Base-by-base conservation (phyloP, 2,113 vertebrate species). In the Phylloscopus trochilus region DNA sequence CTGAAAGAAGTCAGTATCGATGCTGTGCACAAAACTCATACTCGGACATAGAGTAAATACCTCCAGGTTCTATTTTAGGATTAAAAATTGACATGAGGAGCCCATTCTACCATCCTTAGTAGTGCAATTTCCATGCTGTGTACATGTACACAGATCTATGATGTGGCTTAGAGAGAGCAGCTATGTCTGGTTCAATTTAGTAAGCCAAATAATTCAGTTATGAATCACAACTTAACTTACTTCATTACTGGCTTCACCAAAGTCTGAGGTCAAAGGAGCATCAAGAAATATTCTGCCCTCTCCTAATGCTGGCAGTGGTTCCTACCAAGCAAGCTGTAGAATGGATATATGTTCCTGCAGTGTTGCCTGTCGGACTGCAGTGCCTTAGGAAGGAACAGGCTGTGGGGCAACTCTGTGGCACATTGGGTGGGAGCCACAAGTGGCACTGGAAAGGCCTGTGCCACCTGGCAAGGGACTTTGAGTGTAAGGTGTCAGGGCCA, bases 341-440 rank as follows among this genome's bases (percentile, higher is more conserved):
- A 56, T 35, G 18, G 5, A 12, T 59, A 2, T 13, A 10, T 24
- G 11, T 47, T 83, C n/a, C 39, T 24, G 26, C 18, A 67, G 22
- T 30, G 35, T 15, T 89, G 39, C 37, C 35, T 58, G 8, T n/a
- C 26, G 33, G 66, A 44, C 52, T 63, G 22, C 6, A 22, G 33
- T 59, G 35, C 30, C 59, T 84, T 22, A 43, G 52, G 23, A 77
- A 21, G 17, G 13, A 31, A 58, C 15, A 27, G 17, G n/a, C 20
- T 83, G 66, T 55, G 47, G 23, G 23, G 24, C 23, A 70, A 23
- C 9, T 77, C 33, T 53, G n/a, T 21, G 23, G 4, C 41, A 37
- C 9, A 64, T 14, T 0, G 0, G 16, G 17, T 3, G 2, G 15
- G 44, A 93, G n/a, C 31, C 51, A 37, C 11, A 15, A 58, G 51